Conservation (phyloP, 2,113 vertebrate genomes). For the Thalassarche chlororhynchos region DNA sequence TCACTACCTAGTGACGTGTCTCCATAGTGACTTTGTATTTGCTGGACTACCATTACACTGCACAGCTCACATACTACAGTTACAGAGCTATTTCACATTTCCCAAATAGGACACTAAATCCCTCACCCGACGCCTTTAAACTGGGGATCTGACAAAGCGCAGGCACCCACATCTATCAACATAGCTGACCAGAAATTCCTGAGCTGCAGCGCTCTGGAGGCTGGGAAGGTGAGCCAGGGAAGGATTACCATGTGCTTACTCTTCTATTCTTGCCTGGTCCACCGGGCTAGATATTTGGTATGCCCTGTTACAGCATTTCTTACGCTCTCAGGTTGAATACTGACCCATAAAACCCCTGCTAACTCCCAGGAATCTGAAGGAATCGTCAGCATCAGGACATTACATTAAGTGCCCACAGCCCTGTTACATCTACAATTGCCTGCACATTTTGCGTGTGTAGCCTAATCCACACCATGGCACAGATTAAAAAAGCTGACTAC, state of each 20-base stretch:
- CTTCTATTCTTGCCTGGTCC: background rate
- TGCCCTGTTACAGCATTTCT: background rate
- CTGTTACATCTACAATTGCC: background rate
- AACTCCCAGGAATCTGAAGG: background rate
- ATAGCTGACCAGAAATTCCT: background rate
- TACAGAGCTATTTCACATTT: background rate
- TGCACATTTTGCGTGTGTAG: background rate
- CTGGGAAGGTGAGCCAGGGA: background rate
- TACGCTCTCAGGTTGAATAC: background rate
- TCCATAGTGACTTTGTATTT: background rate
- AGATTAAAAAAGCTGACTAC: background rate
- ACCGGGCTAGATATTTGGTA: background rate
- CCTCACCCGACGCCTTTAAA: background rate
- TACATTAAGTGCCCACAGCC: background rate
- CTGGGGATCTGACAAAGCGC: background rate
- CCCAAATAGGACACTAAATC: constrained; percentile 15
- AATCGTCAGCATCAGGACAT: background rate
- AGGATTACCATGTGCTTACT: background rate
- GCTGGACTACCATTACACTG: background rate
- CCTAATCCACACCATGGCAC: background rate
- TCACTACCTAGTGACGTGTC: background rate
- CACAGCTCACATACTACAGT: background rate
- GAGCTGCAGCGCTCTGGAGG: background rate
- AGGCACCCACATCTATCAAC: background rate
- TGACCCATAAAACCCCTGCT: background rate